Evolutionary conservation across 2,113 vertebrate species (phyloP).

Genomic region (Synodontis membranacea): DNA sequence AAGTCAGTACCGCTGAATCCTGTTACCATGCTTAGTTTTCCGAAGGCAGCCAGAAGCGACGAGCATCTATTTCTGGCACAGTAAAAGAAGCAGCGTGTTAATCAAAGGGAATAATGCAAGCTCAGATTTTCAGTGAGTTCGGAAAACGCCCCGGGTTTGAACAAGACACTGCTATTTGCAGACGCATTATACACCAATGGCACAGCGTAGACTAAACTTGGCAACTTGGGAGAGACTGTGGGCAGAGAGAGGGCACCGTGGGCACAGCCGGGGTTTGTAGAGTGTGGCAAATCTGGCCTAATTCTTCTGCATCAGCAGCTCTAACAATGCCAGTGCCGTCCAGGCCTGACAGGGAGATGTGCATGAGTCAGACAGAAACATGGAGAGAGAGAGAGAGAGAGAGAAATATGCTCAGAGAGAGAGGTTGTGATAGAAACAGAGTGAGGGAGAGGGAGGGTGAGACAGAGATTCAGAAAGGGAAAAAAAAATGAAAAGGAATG

Average conservation of each 20-base stretch:
- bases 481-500: slow-evolving; percentile 7
- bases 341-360: slow-evolving; percentile 61
- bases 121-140: not conserved
- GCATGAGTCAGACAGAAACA: slow-evolving; percentile 63
- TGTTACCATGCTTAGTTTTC: slow-evolving; percentile 6
- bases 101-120: slow-evolving; percentile 34
- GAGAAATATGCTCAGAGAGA: slow-evolving; percentile 19
- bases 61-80: slow-evolving; percentile 42
- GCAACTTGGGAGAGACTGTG: slow-evolving; percentile 43
- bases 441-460: not conserved
- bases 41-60: not conserved
- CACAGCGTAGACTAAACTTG: slow-evolving; percentile 26
- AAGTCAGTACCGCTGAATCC: not conserved
- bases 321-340: slow-evolving; percentile 60
- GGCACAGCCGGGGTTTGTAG: slow-evolving; percentile 64
- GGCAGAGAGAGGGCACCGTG: slow-evolving; percentile 59
- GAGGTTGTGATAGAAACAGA: not conserved
- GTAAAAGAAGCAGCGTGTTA: not conserved
- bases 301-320: slow-evolving; percentile 71
- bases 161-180: slow-evolving; percentile 1
- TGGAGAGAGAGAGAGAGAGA: slow-evolving; percentile 16
- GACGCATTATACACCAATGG: not conserved
- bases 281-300: slow-evolving; percentile 77
- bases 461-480: slow-evolving; percentile 33
- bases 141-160: not conserved